Evolutionary conservation across 1,140 invertebrate genomes (phyloP).

Genomic region (Atta colombica): DNA sequence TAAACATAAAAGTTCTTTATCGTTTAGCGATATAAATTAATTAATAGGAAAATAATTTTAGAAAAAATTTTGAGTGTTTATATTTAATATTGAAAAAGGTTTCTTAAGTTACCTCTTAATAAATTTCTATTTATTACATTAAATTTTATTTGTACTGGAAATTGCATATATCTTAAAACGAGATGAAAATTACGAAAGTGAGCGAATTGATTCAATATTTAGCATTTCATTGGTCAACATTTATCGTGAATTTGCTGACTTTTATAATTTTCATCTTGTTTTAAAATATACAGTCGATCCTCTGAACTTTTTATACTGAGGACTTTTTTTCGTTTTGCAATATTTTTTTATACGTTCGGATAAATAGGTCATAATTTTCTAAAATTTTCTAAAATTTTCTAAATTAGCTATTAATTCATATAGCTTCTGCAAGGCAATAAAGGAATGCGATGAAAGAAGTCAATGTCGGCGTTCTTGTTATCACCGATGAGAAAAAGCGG

Average conservation of each 20-base stretch:
- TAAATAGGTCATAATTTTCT: neutral
- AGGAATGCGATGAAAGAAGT: neutral
- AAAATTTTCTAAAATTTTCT: conserved; percentile 2
- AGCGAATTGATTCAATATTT: no score
- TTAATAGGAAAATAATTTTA: no score
- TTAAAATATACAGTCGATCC: no score
- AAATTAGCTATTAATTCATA: neutral
- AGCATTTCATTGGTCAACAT: no score
- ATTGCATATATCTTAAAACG: no score
- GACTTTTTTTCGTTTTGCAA: neutral
- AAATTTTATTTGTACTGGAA: conserved; percentile 10
- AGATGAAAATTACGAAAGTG: no score
- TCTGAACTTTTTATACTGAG: no score
- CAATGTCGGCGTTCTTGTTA: conserved; percentile 25
- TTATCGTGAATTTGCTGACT: no score
- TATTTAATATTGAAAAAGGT: neutral
- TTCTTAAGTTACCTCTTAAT: neutral
- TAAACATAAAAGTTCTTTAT: no score
- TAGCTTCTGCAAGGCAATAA: neutral
- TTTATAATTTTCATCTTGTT: no score
- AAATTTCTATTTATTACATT: neutral
- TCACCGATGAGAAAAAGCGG: conserved; percentile 19
- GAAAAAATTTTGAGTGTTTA: no score
- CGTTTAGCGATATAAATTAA: no score
- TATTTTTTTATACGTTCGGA: neutral